Base-by-base conservation (phyloP, 2,113 vertebrate species). In the Empidonax traillii region DNA sequence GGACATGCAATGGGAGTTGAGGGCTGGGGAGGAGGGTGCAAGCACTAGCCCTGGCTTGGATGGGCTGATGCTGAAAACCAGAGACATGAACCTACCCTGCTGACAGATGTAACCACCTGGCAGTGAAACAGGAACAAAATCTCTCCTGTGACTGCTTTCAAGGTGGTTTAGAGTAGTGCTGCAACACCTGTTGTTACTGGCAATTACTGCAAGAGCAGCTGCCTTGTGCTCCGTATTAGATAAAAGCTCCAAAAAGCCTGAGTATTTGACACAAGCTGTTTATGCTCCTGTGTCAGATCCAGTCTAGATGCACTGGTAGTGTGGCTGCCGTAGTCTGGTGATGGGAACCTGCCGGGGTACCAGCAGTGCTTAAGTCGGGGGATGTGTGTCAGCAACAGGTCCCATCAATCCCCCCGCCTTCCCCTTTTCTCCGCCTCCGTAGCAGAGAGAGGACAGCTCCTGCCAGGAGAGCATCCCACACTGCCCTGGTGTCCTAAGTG, bases 301-400 rank as follows among this genome's bases (percentile, higher is more conserved):
- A 52, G 61, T 12, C 76, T 12, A 72, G 56, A 31, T 10, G 21
- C 37, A 1, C 30, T 3, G 77, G 25, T 10, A 46, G 4, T 41
- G 66, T 4, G n/a, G 49, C 72, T 47, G 59, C 22, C 41, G 58
- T 1, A 2, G 33, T 2, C 7, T 4, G 68, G 55, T 17, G 14
- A 51, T 1, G 6, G 59, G 52, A 63, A 33, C 47, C 52, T 33
- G 46, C 43, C 43, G 4, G 71, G 65, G 31, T 4, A 43, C 37
- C 56, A 8, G 61, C 0, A 7, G 51, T 63, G 84, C 33, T n/a
- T 24, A 2, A 1, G 27, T 9, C 0, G 1, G 30, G 43, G 43
- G 27, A 16, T 4, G 56, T 3, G 33, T 44, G 47, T 5, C 67
- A 91, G 41, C 67, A 86, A 17, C 67, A 21, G 44, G 47, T 75